phyloP scores from a whole-genome alignment of 64 coral and sea anemone species.

The Dendrophyllia cribrosa region DNA sequence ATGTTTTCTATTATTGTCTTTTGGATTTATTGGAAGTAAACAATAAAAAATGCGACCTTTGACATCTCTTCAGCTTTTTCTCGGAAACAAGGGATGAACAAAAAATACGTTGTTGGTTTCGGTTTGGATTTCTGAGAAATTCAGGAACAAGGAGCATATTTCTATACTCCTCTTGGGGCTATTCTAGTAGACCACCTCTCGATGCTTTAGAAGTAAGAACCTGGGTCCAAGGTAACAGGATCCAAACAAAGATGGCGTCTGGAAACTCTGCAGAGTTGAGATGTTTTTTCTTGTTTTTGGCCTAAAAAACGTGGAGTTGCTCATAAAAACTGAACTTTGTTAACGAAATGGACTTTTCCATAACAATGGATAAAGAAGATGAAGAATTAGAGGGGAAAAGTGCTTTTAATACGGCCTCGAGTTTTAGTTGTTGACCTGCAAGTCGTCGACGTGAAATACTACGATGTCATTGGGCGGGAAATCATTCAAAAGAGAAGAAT shows the following conservation, averaged over 20 bases:
- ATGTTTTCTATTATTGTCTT: neutral
- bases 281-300: neutral
- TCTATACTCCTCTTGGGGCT: neutral
- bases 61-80: neutral
- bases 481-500: slow-evolving; percentile 74
- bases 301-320: neutral
- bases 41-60: neutral
- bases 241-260: slow-evolving; percentile 80
- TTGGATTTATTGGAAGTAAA: neutral
- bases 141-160: neutral
- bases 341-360: neutral
- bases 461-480: slow-evolving; percentile 88
- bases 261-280: neutral
- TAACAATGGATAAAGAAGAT: neutral
- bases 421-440: neutral
- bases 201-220: neutral
- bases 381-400: neutral
- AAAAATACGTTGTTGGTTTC: neutral
- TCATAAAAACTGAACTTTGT: neutral
- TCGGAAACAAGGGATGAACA: neutral
- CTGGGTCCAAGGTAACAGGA: slow-evolving; percentile 73
- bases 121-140: slow-evolving; percentile 8
- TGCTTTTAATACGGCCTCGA: neutral
- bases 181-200: neutral
- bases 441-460: neutral